Percentiles rank a stretch among this genome's conserved stretches.
Evolutionary conservation across 2,888 invertebrate genomes (phyloP).

Genomic region (Pheosia gnoma): DNA sequence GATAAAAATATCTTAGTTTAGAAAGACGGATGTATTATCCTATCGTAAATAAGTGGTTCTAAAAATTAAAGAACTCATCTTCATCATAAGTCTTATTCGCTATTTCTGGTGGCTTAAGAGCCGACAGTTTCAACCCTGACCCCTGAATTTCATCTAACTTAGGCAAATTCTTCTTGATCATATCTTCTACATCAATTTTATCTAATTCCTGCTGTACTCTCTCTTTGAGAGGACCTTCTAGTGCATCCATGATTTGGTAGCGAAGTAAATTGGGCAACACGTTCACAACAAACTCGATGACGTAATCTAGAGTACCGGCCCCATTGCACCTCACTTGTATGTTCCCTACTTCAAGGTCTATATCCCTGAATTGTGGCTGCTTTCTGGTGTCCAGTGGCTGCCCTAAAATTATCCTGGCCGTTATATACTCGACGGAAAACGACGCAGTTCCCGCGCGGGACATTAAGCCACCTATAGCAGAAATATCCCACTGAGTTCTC

Average conservation of each 20-base stretch:
- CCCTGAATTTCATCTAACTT: slow-evolving; percentile 85
- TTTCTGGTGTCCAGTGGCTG: slow-evolving; percentile 91
- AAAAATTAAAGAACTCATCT: slow-evolving; percentile 80
- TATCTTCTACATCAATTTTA: slow-evolving; percentile 88
- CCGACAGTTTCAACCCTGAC: slow-evolving; percentile 73
- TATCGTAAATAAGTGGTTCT: slow-evolving; percentile 13
- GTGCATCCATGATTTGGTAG: slow-evolving; percentile 93
- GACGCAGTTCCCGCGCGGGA: slow-evolving; percentile 89
- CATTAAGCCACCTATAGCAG: slow-evolving; percentile 87
- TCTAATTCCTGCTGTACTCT: slow-evolving; percentile 90
- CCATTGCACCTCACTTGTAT: slow-evolving; percentile 93
- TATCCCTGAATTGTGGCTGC: slow-evolving; percentile 87
- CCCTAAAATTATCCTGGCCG: slow-evolving; percentile 86
- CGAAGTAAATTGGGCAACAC: slow-evolving; percentile 92
- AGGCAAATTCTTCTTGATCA: slow-evolving; percentile 88
- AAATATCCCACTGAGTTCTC: slow-evolving; percentile 90
- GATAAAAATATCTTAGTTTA: too few species aligned
- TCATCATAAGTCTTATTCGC: slow-evolving; percentile 61
- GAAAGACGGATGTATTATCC: too few species aligned
- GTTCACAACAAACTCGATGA: slow-evolving; percentile 91
- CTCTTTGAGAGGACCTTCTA: slow-evolving; percentile 90
- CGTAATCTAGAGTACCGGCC: slow-evolving; percentile 93
- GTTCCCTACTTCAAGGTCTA: slow-evolving; percentile 92
- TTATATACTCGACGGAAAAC: slow-evolving; percentile 92
- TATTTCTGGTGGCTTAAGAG: slow-evolving; percentile 50